Evolutionary conservation across 1,140 invertebrate genomes (phyloP).

Genomic region (Bombyx mori): ASM3026992v2 NC_085121.1:2115501-2116000

Average conservation of each 20-base stretch:
- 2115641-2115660: slow-evolving; percentile 2
- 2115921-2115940: slow-evolving; percentile 56
- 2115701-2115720: slow-evolving; percentile 74
- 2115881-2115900: no score
- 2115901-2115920: slow-evolving; percentile 58
- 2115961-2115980: slow-evolving; percentile 81
- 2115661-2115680: slow-evolving; percentile 73
- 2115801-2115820: slow-evolving; percentile 77
- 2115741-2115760: slow-evolving; percentile 39
- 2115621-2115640: no score
- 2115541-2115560: no score
- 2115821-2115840: slow-evolving; percentile 74
- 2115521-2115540: no score
- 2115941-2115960: slow-evolving; percentile 73
- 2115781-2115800: slow-evolving; percentile 76
- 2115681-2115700: slow-evolving; percentile 80
- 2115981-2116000: slow-evolving; percentile 72
- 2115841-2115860: no score
- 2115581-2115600: no score
- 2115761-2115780: slow-evolving; percentile 63
- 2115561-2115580: no score
- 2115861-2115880: no score
- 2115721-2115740: slow-evolving; percentile 45
- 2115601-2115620: no score
- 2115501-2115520: neutral